Evolutionary conservation across 2,888 invertebrate species (phyloP).

Genomic region (Hecatera dysodea): DNA sequence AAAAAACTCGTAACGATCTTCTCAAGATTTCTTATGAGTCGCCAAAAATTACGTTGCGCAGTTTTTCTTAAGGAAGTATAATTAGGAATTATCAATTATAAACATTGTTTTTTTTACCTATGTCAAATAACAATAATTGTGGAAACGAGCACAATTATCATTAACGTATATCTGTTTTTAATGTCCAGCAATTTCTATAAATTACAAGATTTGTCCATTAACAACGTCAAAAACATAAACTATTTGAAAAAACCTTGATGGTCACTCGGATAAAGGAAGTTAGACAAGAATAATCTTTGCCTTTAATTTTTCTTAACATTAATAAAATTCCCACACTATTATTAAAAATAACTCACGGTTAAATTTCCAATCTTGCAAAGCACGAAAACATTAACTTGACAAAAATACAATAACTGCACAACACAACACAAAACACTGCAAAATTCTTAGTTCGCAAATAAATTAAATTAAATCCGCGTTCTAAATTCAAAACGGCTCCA

Average conservation of each 20-base stretch:
- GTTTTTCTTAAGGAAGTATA: neutral
- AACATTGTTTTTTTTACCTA: slow-evolving; percentile 24
- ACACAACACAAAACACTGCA: slow-evolving; percentile 70
- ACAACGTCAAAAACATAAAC: slow-evolving; percentile 40
- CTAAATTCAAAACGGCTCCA: slow-evolving; percentile 41
- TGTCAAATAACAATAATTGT: slow-evolving; percentile 39
- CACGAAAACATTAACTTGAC: slow-evolving; percentile 58
- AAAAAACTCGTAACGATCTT: slow-evolving; percentile 14
- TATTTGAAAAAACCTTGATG: slow-evolving; percentile 45
- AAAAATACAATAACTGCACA: slow-evolving; percentile 64
- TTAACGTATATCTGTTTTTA: slow-evolving; percentile 47
- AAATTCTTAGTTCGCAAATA: slow-evolving; percentile 64
- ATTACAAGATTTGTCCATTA: slow-evolving; percentile 55
- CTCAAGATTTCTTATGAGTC: slow-evolving; percentile 1
- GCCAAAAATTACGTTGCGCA: neutral
- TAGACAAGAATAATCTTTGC: slow-evolving; percentile 21
- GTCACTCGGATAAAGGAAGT: slow-evolving; percentile 56
- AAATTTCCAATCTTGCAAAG: slow-evolving; percentile 32
- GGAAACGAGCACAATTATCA: slow-evolving; percentile 46
- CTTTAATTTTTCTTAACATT: slow-evolving; percentile 9
- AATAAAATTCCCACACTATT: slow-evolving; percentile 27
- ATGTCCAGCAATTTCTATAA: slow-evolving; percentile 53
- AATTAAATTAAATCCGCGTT: slow-evolving; percentile 64
- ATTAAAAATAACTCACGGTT: slow-evolving; percentile 48
- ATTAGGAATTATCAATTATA: slow-evolving; percentile 16